Percentiles rank a stretch among this genome's conserved stretches.
Conservation (phyloP, 2,888 invertebrate genomes). For the Gymnosoma rotundatum region DNA sequence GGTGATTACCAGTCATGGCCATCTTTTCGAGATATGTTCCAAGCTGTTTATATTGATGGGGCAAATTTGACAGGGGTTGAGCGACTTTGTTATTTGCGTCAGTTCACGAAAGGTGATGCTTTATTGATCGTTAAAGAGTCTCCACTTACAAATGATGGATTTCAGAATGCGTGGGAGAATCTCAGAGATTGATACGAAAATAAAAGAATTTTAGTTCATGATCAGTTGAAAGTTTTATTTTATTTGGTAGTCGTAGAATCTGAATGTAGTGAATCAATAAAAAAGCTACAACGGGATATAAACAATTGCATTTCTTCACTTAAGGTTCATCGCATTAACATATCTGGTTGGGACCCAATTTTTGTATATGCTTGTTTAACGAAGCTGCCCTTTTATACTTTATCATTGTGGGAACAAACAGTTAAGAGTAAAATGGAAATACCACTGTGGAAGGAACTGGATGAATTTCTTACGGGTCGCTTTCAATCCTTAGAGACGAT, state of each 20-base stretch:
- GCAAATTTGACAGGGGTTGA: background rate
- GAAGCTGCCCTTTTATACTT: background rate
- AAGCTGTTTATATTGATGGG: background rate
- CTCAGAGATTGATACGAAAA: conserved; percentile 11
- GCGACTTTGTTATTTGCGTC: background rate
- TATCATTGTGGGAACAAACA: background rate
- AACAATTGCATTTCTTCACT: conserved; percentile 50
- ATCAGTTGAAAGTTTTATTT: conserved; percentile 46
- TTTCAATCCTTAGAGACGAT: conserved; percentile 47
- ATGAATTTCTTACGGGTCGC: conserved; percentile 29
- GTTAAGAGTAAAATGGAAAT: background rate
- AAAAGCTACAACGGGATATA: conserved; percentile 44
- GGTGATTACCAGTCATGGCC: background rate
- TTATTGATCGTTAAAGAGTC: background rate
- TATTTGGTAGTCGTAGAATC: conserved; percentile 16
- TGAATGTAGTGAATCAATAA: conserved; percentile 25
- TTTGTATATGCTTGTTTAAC: conserved; percentile 25
- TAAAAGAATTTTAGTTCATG: conserved; percentile 25
- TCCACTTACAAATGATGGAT: conserved; percentile 15
- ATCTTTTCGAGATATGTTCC: background rate
- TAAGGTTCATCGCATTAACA: conserved; percentile 25
- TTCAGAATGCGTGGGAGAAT: conserved; percentile 25
- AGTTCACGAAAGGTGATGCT: background rate
- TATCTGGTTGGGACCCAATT: conserved; percentile 32
- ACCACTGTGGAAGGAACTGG: conserved; percentile 17